Conservation (phyloP, 2,113 vertebrate genomes). For the Heliornis fulica region DNA sequence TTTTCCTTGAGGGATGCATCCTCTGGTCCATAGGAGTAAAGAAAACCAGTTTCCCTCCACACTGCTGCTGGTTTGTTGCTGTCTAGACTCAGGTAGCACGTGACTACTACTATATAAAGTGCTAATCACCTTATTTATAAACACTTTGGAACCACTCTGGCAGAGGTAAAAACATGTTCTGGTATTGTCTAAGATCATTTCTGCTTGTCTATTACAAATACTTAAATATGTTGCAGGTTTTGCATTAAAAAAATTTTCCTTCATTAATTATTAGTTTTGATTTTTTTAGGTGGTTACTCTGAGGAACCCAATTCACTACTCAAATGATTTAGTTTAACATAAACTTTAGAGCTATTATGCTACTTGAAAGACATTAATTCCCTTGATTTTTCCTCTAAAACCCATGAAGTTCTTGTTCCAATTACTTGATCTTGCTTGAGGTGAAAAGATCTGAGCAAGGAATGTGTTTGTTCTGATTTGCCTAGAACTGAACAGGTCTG, state of each 20-base stretch:
- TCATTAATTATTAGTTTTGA: neutral
- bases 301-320: constrained; percentile 12
- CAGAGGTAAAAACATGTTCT: fast-evolving
- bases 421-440: constrained; percentile 53
- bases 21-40: neutral
- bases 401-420: constrained; percentile 20
- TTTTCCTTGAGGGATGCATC: neutral
- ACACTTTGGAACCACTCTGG: too few relatives aligned
- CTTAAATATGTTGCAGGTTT: neutral
- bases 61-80: neutral
- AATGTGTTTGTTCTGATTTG: neutral
- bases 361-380: constrained; percentile 39
- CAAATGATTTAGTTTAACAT: constrained; percentile 6
- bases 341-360: neutral
- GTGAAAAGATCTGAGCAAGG: constrained; percentile 29
- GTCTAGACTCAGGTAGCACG: neutral
- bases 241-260: neutral
- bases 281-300: neutral
- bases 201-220: neutral
- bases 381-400: constrained; percentile 43
- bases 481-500: neutral
- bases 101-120: too few relatives aligned
- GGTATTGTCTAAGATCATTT: neutral
- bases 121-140: too few relatives aligned
- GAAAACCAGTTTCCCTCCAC: neutral